Conservation (phyloP, 2,797 vertebrate species). For the Poecile montanus region DNA sequence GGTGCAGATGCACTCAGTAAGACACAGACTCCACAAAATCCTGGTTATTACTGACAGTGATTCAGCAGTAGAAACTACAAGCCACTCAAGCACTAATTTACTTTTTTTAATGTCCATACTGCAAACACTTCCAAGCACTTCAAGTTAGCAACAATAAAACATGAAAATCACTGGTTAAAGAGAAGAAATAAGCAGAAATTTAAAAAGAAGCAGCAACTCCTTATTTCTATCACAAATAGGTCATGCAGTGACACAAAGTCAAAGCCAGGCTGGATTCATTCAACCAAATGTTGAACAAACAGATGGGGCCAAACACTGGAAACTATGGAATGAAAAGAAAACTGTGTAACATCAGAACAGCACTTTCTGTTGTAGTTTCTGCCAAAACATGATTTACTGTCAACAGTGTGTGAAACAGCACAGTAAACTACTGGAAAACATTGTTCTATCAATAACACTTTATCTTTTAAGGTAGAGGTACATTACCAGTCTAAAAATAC, state of each 20-base stretch:
- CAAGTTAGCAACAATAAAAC: not conserved
- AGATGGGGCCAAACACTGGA: not conserved
- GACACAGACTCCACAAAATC: not conserved
- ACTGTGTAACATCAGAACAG: not conserved
- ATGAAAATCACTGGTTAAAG: not conserved
- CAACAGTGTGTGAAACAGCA: not conserved
- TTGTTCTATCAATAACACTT: not conserved
- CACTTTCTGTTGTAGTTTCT: not conserved
- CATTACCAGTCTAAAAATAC: not conserved
- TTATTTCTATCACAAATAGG: not conserved
- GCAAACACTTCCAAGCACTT: not conserved
- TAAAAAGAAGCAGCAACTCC: not conserved
- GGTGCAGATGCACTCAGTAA: not conserved
- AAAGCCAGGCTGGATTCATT: not conserved
- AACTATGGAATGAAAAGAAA: not conserved
- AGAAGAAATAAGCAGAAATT: not conserved
- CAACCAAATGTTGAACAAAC: not conserved
- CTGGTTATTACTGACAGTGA: not conserved
- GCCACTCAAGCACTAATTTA: not conserved
- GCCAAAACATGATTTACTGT: not conserved
- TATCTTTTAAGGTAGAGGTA: not conserved
- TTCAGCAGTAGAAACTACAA: not conserved
- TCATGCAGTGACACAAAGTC: not conserved
- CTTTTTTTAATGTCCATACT: not conserved
- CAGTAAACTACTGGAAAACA: not conserved